Conservation (phyloP, 2,113 vertebrate genomes). For the Agapornis roseicollis region DNA sequence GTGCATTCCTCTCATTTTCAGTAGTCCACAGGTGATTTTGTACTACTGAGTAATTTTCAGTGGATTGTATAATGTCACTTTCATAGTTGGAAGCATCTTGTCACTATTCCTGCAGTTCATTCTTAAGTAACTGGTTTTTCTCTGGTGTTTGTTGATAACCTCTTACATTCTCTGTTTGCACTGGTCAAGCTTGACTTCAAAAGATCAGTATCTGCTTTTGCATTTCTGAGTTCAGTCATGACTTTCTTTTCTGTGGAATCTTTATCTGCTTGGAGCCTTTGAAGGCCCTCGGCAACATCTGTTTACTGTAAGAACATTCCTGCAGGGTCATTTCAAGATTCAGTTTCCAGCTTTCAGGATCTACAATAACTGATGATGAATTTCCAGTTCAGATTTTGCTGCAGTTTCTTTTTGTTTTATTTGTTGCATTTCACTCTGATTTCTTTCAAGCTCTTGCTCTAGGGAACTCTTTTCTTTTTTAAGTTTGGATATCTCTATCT, state of each 20-base stretch:
- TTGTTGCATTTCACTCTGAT: constrained; percentile 22
- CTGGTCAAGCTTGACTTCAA: constrained; percentile 54
- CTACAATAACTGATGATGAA: constrained; percentile 29
- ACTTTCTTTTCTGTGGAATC: constrained; percentile 34
- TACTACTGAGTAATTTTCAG: constrained; percentile 40
- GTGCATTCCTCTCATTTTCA: constrained; percentile 61
- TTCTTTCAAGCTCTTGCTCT: constrained; percentile 48
- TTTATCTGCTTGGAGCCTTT: neutral
- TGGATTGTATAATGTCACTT: constrained; percentile 35
- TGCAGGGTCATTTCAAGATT: constrained; percentile 45
- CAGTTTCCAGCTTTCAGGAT: constrained; percentile 41
- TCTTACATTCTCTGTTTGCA: constrained; percentile 47
- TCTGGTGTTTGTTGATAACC: constrained; percentile 48
- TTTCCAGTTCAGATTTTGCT: constrained; percentile 30
- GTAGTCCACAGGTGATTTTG: constrained; percentile 59
- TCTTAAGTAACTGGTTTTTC: constrained; percentile 67
- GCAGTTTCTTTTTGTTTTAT: constrained; percentile 37
- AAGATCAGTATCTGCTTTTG: constrained; percentile 50
- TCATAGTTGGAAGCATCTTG: constrained; percentile 46
- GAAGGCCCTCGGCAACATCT: constrained; percentile 46
- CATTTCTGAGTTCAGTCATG: constrained; percentile 46
- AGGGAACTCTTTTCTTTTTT: constrained; percentile 32
- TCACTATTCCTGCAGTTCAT: constrained; percentile 55
- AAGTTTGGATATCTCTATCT: constrained; percentile 7
- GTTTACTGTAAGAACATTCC: constrained; percentile 9